Evolutionary conservation across 2,888 invertebrate genomes (phyloP).

Genomic region (Zonitis immaculata): DNA sequence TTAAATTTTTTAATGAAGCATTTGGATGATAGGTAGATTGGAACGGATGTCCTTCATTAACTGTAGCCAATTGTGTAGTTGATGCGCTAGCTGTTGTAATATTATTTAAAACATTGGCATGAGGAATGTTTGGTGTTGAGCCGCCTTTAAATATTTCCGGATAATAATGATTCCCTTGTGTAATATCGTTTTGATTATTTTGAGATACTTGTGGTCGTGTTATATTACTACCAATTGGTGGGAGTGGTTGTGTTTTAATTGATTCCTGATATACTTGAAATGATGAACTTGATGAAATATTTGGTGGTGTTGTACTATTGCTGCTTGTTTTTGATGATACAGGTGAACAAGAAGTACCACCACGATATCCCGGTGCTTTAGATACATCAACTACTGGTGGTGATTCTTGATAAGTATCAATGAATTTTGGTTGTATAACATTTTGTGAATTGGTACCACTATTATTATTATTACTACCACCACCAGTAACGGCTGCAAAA

Average conservation of each 20-base stretch:
- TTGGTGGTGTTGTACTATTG: conserved; percentile 54
- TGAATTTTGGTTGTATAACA: conserved; percentile 48
- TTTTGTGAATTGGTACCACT: conserved; percentile 34
- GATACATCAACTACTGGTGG: conserved; percentile 73
- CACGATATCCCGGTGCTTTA: conserved; percentile 88
- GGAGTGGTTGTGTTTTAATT: conserved; percentile 34
- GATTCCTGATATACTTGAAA: conserved; percentile 36
- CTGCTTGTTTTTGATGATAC: conserved; percentile 60
- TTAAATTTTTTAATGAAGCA: conserved; percentile 33
- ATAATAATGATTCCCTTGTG: conserved; percentile 25
- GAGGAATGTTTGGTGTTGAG: conserved; percentile 20
- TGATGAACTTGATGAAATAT: conserved; percentile 36
- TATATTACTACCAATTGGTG: conserved; percentile 43
- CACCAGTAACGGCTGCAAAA: conserved; percentile 68
- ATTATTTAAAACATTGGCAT: conserved; percentile 48
- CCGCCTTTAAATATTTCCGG: conserved; percentile 33
- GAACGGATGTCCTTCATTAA: conserved; percentile 38
- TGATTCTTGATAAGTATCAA: conserved; percentile 50
- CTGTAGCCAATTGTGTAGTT: not conserved
- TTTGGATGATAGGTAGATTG: conserved; percentile 41
- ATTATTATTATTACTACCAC: no score
- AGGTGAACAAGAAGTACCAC: conserved; percentile 72
- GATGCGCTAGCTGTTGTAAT: conserved; percentile 42
- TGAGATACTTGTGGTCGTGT: conserved; percentile 35
- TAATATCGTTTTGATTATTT: conserved; percentile 30